These are phyloP conservation scores for Aphodius sticticus DNA, from an alignment of 2,888 invertebrate genomes.

Conservation along the genomic window DNA sequence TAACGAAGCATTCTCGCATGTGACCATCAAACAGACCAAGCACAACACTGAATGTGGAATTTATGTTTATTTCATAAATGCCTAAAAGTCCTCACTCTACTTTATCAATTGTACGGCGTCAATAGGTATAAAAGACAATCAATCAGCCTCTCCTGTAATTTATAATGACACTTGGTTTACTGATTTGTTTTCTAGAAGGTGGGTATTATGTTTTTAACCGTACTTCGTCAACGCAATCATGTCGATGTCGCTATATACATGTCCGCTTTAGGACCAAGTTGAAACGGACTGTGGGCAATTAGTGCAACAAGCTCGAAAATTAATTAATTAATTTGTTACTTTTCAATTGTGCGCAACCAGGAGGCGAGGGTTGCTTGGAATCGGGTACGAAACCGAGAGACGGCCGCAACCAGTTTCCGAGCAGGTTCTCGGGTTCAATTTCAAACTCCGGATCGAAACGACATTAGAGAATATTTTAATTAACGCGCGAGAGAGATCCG, in stretches of 20 bases:
- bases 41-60: too few species aligned
- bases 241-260: background rate
- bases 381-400: background rate
- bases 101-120: too few species aligned
- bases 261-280: background rate
- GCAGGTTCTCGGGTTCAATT: background rate
- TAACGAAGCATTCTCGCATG: too few species aligned
- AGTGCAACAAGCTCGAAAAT: background rate
- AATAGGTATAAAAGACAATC: too few species aligned
- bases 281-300: background rate
- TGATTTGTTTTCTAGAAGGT: too few species aligned
- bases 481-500: conserved; percentile 20
- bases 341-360: background rate
- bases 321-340: conserved; percentile 4
- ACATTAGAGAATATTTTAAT: conserved; percentile 20
- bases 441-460: background rate
- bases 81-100: too few species aligned
- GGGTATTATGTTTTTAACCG: too few species aligned
- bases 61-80: too few species aligned
- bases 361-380: too few species aligned
- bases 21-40: too few species aligned
- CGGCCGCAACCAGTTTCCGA: background rate
- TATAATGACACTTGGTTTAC: too few species aligned
- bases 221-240: background rate
- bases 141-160: too few species aligned